A percentile compares a stretch with the other conserved stretches of the same genome.
Conservation (phyloP, 1,140 invertebrate species). For the Prorops nasuta region DNA sequence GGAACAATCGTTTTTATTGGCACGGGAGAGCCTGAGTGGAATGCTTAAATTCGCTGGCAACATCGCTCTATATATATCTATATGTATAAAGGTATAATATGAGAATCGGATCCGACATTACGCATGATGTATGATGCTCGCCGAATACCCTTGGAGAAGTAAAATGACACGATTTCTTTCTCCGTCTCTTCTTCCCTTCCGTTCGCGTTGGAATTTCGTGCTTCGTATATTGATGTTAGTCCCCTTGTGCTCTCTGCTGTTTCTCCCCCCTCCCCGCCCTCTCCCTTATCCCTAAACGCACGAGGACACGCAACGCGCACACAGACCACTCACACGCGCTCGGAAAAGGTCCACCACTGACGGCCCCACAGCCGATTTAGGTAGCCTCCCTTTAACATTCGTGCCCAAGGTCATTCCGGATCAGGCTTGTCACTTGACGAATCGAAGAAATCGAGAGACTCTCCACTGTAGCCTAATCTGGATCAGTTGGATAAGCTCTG, state of each 20-base stretch:
- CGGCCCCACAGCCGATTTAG: conserved; percentile 8
- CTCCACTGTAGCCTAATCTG: conserved; percentile 4
- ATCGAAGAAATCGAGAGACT: conserved; percentile 19
- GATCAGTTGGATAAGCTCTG: conserved; percentile 4
- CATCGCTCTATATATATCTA: conserved; percentile 22
- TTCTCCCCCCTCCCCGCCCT: conserved; percentile 1
- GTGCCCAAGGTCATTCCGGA: too few species aligned
- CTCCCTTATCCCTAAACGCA: background rate
- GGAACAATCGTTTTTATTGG: conserved; percentile 12
- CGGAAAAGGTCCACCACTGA: conserved; percentile 8
- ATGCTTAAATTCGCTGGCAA: conserved; percentile 14
- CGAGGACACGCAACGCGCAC: conserved; percentile 13
- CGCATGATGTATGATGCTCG: conserved; percentile 52
- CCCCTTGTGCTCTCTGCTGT: too few species aligned
- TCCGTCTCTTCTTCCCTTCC: background rate
- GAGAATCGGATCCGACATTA: conserved; percentile 54
- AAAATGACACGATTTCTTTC: conserved; percentile 37
- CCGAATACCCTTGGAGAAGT: conserved; percentile 39
- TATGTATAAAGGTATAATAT: conserved; percentile 42
- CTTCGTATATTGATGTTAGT: conserved; percentile 51
- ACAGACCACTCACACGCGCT: background rate
- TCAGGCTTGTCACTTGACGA: conserved; percentile 8
- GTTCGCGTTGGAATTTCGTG: conserved; percentile 44
- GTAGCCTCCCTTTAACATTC: too few species aligned
- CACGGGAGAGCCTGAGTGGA: conserved; percentile 3